Percentiles rank a stretch among this genome's conserved stretches.
Evolutionary conservation across 64 coral and sea anemone species (phyloP).

Genomic region (Porites lutea): DNA sequence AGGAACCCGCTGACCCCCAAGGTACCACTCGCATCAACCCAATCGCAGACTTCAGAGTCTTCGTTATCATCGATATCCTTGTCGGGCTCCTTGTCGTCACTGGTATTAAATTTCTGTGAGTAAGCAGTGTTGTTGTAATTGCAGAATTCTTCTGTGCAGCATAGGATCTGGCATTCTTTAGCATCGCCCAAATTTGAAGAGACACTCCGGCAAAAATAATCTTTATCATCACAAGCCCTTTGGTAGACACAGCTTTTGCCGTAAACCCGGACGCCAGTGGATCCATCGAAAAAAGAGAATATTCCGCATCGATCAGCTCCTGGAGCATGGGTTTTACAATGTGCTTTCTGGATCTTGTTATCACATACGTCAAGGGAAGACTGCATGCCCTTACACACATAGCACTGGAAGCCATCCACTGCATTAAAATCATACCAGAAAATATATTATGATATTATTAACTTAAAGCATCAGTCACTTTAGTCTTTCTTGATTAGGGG

Average conservation of each 20-base stretch:
- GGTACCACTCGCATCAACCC: neutral
- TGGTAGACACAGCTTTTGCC: constrained; percentile 45
- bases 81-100: neutral
- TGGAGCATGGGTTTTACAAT: neutral
- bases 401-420: constrained; percentile 29
- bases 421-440: neutral
- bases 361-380: constrained; percentile 26
- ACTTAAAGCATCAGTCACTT: no score
- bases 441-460: neutral
- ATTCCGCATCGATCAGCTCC: constrained; percentile 44
- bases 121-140: neutral
- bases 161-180: neutral
- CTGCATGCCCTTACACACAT: neutral
- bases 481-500: no score
- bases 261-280: constrained; percentile 24
- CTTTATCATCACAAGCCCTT: constrained; percentile 5
- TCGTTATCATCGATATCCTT: neutral
- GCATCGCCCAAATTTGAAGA: neutral
- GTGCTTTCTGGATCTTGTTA: neutral
- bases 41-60: constrained; percentile 44
- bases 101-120: neutral
- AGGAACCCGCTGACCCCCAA: constrained; percentile 10
- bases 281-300: constrained; percentile 27
- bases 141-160: constrained; percentile 32
- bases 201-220: constrained; percentile 21